Conservation (phyloP, 2,797 vertebrate species). For the Selene dorsalis region DNA sequence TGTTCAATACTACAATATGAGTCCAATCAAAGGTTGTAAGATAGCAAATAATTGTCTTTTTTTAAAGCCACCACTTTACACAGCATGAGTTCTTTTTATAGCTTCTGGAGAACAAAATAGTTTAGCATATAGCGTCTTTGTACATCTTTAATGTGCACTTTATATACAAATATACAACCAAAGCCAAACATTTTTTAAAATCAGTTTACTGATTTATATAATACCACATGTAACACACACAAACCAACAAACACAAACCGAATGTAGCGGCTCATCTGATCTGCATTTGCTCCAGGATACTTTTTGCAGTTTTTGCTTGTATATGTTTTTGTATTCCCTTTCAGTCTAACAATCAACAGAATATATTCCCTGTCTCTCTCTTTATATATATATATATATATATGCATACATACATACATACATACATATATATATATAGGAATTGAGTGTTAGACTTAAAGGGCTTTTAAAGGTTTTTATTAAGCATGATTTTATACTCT, state of each 20-base stretch:
- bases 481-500: constrained; percentile 87
- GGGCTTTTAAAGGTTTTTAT: constrained; percentile 90
- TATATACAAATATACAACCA: constrained; percentile 58
- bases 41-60: constrained; percentile 32
- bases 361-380: constrained; percentile 79
- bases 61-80: constrained; percentile 31
- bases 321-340: constrained; percentile 83
- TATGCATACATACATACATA: constrained; percentile 61
- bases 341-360: too few relatives aligned
- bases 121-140: constrained; percentile 67
- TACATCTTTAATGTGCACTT: constrained; percentile 82
- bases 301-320: constrained; percentile 63
- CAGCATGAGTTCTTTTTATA: constrained; percentile 49
- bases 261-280: constrained; percentile 76
- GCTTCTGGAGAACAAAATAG: constrained; percentile 67
- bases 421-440: constrained; percentile 86
- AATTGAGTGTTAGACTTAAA: constrained; percentile 88
- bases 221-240: constrained; percentile 19
- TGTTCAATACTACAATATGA: constrained; percentile 14
- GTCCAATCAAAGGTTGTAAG: constrained; percentile 20
- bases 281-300: constrained; percentile 64
- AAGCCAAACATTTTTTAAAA: constrained; percentile 48
- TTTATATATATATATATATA: constrained; percentile 77
- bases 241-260: constrained; percentile 27
- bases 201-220: constrained; percentile 28